Base-by-base conservation (phyloP, 2,888 invertebrate species). In the Caenorhabditis macrosperma region DNA sequence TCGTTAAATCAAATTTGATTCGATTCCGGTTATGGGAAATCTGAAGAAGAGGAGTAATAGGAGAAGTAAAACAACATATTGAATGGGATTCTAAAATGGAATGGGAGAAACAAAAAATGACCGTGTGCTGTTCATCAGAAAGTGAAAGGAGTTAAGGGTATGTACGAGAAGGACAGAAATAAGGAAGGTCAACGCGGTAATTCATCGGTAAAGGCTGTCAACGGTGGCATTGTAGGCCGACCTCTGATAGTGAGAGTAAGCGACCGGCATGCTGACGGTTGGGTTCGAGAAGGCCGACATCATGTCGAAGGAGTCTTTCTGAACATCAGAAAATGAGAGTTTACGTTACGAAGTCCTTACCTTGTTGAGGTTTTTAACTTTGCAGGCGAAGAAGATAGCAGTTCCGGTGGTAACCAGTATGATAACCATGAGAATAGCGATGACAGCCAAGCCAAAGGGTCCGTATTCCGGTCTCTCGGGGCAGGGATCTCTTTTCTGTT, bases 241-340 rank as follows among this genome's bases (percentile, higher is more conserved):
- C 17, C 60, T 33, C 30, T 78, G 78, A 28, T 68, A 71, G 55
- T 74, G 74, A 0, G 78, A 68, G 57, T 74, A 79, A 30, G 74
- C 46, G 63, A 79, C 68, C 0, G 79, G 79, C 60, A 67, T 44
- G 38, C 44, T 55, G 46, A 74, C 35, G 1, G 63, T 64, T 4
- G 74, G 59, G 30, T 79, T 79, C 2, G 79, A 79, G 57, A 68
- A 79, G 7, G 80, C 71, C 0, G 80, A 80, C 69, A 80, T 71
- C 66, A 80, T 71, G 26, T 80, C 80, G 30, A 80, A 80, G 0
- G 75, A 76, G 41, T 76, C 66, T 33, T 80, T 69, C 79, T 74
- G 67, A 15, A 78, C 60, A 12, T 5, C n/a, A n/a, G 48, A 38
- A 60, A 33, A 38, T n/a, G 12, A 41, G 24, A 15, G n/a, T 33